These are phyloP conservation scores for Echinops telfairi DNA, from an alignment of 2,113 vertebrate genomes.

Conservation along the genomic window DNA sequence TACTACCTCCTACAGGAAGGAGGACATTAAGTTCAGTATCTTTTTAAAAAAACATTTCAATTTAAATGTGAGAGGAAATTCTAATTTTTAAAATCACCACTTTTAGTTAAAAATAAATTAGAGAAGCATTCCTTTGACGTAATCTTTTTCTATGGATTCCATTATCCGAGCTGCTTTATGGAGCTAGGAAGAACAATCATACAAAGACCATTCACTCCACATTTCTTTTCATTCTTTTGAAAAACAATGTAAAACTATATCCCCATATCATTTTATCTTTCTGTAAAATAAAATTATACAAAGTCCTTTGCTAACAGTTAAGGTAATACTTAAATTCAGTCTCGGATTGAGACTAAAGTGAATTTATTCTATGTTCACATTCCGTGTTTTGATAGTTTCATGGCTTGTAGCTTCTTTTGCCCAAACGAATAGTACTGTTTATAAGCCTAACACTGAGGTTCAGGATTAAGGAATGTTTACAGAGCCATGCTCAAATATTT, in stretches of 20 bases:
- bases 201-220: neutral
- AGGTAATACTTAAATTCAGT: neutral
- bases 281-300: neutral
- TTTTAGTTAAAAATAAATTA: constrained; percentile 8
- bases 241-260: too few species aligned
- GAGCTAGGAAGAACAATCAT: neutral
- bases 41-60: neutral
- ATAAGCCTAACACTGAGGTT: neutral
- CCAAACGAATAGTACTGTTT: neutral
- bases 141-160: neutral
- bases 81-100: constrained; percentile 4
- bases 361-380: constrained; percentile 14
- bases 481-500: constrained; percentile 22
- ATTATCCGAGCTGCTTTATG: neutral
- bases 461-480: neutral
- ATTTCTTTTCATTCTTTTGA: too few species aligned
- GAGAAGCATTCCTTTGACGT: neutral
- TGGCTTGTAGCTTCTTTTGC: neutral
- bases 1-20: neutral
- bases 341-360: neutral
- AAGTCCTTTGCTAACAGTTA: too few species aligned
- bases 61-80: neutral
- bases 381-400: neutral
- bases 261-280: neutral
- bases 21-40: neutral